Percentiles rank a stretch among this genome's conserved stretches.
Conservation (phyloP, 92 coral and sea anemone genomes). For the Palythoa grandiflora region DNA sequence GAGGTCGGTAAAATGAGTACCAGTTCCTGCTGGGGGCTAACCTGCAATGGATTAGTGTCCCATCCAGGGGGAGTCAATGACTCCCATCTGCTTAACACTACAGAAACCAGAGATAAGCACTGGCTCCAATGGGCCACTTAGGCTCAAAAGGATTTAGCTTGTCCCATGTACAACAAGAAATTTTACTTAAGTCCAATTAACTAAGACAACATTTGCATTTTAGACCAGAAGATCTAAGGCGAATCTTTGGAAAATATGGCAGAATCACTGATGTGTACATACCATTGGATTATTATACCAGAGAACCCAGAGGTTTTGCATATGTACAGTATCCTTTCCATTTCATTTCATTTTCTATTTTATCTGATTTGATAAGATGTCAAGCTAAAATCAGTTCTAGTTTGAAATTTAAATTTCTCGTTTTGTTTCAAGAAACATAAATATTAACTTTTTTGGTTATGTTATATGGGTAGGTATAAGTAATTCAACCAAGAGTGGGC, state of each 20-base stretch:
- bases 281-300: conserved; percentile 91
- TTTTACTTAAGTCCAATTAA: too few relatives aligned
- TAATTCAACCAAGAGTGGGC: conserved; percentile 40
- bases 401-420: conserved; percentile 3
- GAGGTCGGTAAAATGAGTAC: too few relatives aligned
- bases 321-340: conserved; percentile 99
- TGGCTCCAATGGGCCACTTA: too few relatives aligned
- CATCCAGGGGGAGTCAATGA: too few relatives aligned
- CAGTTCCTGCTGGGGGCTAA: too few relatives aligned
- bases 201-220: too few relatives aligned
- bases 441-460: conserved; percentile 40
- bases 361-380: neutral
- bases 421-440: neutral
- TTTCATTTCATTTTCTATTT: conserved; percentile 13
- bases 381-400: neutral
- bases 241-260: conserved; percentile 96
- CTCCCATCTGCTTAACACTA: too few relatives aligned
- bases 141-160: too few relatives aligned
- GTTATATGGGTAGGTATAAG: conserved; percentile 44
- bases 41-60: too few relatives aligned
- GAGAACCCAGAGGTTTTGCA: conserved; percentile 95
- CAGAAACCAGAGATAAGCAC: too few relatives aligned
- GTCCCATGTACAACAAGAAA: too few relatives aligned
- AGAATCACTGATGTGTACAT: conserved; percentile 95
- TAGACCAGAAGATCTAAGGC: conserved; percentile 94